Evolutionary conservation across 2,888 invertebrate genomes (phyloP), one percentile per base, ranked within the genome.

Genomic region (Cheilosia soror): DNA sequence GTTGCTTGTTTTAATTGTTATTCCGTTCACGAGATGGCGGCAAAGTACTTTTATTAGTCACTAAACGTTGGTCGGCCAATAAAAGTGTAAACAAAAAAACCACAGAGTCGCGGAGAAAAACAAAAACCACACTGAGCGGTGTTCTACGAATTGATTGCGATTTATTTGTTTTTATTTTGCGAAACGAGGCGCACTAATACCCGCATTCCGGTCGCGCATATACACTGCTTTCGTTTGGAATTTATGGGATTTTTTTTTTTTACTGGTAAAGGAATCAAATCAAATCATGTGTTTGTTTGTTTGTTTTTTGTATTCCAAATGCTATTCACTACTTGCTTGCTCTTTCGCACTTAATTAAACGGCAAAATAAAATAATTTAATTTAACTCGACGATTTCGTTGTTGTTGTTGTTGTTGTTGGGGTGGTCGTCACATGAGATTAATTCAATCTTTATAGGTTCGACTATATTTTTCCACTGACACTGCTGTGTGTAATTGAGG

Each of bases 371-470:
- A 71, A 77, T 55, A 79, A 84, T 79, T 84, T 47, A 60, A 79
- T 65, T 79, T 69, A 53, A 69, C 37, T 79, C 47, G 75, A 9
- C 62, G 58, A 25, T 13, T 57, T 79, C 51, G 68, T 75, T 49
- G 49, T 55, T 20, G 60, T 20, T 20, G 20, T 20, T 33, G 33
- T 33, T 15, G 40, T 40, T 47, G 37, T 53, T 49, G 37, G n/a
- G 15, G 33, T 25, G 13, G 73, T 62, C 29, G 75, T 84, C 84
- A 84, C 84, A 84, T 84, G 84, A 80, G 80, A 84, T 80, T 84
- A 84, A 80, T 80, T 84, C 79, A 73, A 63, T 79, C 69, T 78
- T 66, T 72, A 66, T 57, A 55, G 33, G 73, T 82, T 72, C 37
- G 47, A 73, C 55, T 57, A 44, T 57, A 72, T 69, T 62, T 69